phyloP scores from a whole-genome alignment of 2,113 vertebrate species.

The Isichthys henryi region DNA sequence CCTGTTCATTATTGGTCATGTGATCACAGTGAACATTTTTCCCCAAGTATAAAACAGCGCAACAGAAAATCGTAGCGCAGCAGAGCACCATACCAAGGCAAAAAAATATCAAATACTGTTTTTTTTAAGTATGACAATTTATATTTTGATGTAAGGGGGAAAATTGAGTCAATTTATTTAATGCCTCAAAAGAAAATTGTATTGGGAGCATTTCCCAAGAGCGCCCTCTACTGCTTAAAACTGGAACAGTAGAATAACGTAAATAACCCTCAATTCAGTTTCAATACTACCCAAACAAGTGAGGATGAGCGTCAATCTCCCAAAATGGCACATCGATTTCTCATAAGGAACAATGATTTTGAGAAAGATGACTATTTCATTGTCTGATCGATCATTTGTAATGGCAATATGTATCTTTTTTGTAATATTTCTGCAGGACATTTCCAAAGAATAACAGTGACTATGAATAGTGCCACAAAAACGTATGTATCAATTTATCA shows the following conservation, averaged over 20 bases:
- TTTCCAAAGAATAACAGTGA: background rate
- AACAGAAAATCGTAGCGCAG: background rate
- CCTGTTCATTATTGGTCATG: background rate
- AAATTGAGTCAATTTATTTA: background rate
- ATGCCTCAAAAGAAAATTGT: background rate
- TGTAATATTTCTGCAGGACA: background rate
- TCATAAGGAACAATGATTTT: background rate
- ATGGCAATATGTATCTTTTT: background rate
- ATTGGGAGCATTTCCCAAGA: background rate
- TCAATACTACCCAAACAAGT: background rate
- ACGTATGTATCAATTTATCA: background rate
- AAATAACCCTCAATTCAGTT: background rate
- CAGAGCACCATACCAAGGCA: background rate
- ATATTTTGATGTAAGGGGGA: background rate
- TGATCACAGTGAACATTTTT: background rate
- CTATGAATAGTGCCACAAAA: background rate
- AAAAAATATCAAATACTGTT: background rate
- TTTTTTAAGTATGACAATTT: background rate
- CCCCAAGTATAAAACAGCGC: background rate
- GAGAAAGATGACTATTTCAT: background rate
- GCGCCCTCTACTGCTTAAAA: slow-evolving; percentile 19
- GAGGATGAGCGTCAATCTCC: background rate
- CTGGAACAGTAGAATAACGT: background rate
- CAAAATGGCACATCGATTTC: background rate
- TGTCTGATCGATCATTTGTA: background rate